Base-by-base conservation (phyloP, 2,797 vertebrate genomes). In the Chiloscyllium punctatum region DNA sequence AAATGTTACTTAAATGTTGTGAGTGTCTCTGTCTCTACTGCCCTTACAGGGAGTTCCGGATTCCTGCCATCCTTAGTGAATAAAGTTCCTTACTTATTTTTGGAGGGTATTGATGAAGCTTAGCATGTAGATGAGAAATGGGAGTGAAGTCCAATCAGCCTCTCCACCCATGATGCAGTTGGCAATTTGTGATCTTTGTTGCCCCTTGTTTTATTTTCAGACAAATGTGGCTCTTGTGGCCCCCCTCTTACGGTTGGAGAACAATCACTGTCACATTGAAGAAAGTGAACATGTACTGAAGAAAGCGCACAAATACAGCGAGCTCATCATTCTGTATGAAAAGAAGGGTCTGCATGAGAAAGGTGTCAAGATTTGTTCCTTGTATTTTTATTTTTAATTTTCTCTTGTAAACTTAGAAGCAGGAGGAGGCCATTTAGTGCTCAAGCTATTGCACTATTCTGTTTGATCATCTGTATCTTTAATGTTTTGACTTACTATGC, bases 201-300 rank as follows among this genome's bases (percentile, higher is more conserved):
- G 37, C 69, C 51, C 82, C 3, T 95, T 96, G 25, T 95, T 11
- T 96, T 8, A 33, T 95, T 96, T 96, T 79, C 96, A 99, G 99
- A 99, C 99, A 0, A 99, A 99, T 0, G 98, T 99, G 95, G 99
- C 99, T 1, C 97, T 99, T 95, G 99, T 99, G 96, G 99, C 99
- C 6, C 99, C 99, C 0, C 97, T 99, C 94, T 97, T 99, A 27
- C 98, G 99, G 2, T 97, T 99, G 97, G 99, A 99, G 96, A 99
- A 99, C 97, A 99, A 99, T 97, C 99, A 99, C 97, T 99, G 99
- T 96, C 99, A 99, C 96, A 99, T 99, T 7, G 99, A 99, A 96
- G 99, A 99, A 98, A 99, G 99, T 33, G 99, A 99, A 96, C 99
- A 99, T 0, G 98, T 99, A 84, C 98, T 99, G 94, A 99, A 99